These are phyloP conservation scores for Panzeria rudis DNA, from an alignment of 2,888 invertebrate species.

Conservation along the genomic window DNA sequence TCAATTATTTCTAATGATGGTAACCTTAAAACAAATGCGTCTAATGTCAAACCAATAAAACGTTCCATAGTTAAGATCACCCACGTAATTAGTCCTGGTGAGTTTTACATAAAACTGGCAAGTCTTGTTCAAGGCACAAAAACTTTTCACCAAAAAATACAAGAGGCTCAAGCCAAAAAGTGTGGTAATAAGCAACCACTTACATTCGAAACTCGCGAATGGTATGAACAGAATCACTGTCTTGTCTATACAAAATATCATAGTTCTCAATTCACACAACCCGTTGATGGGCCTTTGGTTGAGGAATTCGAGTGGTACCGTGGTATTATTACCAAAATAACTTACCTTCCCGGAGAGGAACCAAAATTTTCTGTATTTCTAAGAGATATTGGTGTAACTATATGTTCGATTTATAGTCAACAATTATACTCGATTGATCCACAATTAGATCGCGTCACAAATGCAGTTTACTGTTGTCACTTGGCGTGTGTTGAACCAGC, in stretches of 20 bases:
- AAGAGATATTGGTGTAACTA: constrained; percentile 86
- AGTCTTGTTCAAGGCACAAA: constrained; percentile 84
- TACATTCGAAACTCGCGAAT: constrained; percentile 77
- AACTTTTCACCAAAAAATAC: constrained; percentile 85
- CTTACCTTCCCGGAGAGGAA: constrained; percentile 73
- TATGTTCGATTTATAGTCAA: constrained; percentile 84
- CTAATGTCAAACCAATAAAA: constrained; percentile 52
- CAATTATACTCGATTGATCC: constrained; percentile 85
- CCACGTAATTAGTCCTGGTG: constrained; percentile 85
- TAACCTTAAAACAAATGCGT: neutral
- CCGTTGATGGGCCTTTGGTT: neutral
- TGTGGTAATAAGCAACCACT: constrained; percentile 41
- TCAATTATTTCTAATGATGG: neutral
- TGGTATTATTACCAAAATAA: constrained; percentile 80
- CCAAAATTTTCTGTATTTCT: constrained; percentile 85
- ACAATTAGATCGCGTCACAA: constrained; percentile 85
- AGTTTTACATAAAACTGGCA: constrained; percentile 86
- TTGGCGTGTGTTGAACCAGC: constrained; percentile 89
- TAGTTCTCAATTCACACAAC: constrained; percentile 11
- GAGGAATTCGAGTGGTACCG: constrained; percentile 86
- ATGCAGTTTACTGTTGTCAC: constrained; percentile 88
- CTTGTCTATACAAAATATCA: constrained; percentile 84
- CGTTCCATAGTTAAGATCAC: constrained; percentile 82
- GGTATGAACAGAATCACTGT: constrained; percentile 85
- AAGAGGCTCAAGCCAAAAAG: constrained; percentile 77